Percentiles rank a stretch among this genome's conserved stretches.
These are phyloP conservation scores for Callimico goeldii DNA, from an alignment of 2,797 vertebrate species.

Conservation along the genomic window DNA sequence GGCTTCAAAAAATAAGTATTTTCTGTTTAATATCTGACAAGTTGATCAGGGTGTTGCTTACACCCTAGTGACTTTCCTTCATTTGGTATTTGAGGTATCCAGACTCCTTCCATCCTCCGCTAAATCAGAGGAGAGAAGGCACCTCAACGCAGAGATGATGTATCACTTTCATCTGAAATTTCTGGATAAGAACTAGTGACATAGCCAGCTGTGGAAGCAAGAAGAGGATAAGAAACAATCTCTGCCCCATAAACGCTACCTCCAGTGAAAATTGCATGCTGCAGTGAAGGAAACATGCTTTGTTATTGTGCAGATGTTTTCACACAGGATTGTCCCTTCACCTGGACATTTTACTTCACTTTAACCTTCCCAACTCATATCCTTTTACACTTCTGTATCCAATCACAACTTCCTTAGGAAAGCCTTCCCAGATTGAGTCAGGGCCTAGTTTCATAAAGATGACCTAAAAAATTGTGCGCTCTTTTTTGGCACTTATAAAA, in stretches of 20 bases:
- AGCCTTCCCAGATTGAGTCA: not conserved
- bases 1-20: not conserved
- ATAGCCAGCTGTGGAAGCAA: not conserved
- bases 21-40: not conserved
- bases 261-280: not conserved
- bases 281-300: not conserved
- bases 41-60: not conserved
- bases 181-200: not conserved
- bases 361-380: not conserved
- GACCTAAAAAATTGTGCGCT: not conserved
- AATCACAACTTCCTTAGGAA: not conserved
- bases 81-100: not conserved
- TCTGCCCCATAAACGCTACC: not conserved
- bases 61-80: not conserved
- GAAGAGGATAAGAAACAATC: not conserved
- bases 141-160: not conserved
- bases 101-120: not conserved
- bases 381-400: not conserved
- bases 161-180: not conserved
- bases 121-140: not conserved
- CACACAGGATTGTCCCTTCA: not conserved
- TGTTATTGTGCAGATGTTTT: not conserved
- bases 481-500: not conserved
- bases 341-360: not conserved
- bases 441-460: not conserved